Evolutionary conservation across 1,140 invertebrate genomes (phyloP), one percentile per base, ranked within the genome.

Genomic region (Bursaphelenchus mucronatus): DNA sequence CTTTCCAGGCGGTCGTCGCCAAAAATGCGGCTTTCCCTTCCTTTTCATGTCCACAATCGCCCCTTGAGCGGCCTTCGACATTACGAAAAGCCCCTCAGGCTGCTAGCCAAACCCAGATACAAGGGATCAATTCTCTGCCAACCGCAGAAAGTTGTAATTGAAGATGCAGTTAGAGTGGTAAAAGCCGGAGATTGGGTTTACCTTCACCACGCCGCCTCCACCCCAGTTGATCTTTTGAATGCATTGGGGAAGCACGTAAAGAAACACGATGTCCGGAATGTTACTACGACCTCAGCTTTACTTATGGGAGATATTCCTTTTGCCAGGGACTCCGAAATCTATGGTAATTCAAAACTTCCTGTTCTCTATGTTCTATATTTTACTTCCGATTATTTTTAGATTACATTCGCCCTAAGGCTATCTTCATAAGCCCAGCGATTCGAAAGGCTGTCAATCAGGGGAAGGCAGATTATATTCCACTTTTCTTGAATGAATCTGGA

Each of bases 401-500:
- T 51, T 69, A 67, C 58, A 52, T 43, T 19, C 54, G 70, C 63
- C 15, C 57, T 30, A 15, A 44, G 11, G 57, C 57, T 59, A 59
- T 21, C 6, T 59, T 55, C 30, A 50, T 44, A 50, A 30, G 39
- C 13, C 57, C 30, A 17, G 13, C 57, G 15, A 50, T 43, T 45
- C 57, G 57, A 50, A 17, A 57, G 17, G 19, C 59, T 10, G 39
- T 62, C 43, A 50, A 68, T 50, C 19, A 50, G 40, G 76, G 75
- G 10, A 84, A 89, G 55, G 90, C 88, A 0, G 92, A 96, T 81
- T 88, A 87, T 67, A 87, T 92, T 50, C 91, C 92, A 1, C 92
- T 96, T 64, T 96, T 94, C 82, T 84, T 97, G 0, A 88, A 89
- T 65, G 92, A 97, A 80, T 94, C 94, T 75, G 91, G 92, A 1